Evolutionary conservation across 2,797 vertebrate species (phyloP).

Genomic region (Sardinella longiceps): DNA sequence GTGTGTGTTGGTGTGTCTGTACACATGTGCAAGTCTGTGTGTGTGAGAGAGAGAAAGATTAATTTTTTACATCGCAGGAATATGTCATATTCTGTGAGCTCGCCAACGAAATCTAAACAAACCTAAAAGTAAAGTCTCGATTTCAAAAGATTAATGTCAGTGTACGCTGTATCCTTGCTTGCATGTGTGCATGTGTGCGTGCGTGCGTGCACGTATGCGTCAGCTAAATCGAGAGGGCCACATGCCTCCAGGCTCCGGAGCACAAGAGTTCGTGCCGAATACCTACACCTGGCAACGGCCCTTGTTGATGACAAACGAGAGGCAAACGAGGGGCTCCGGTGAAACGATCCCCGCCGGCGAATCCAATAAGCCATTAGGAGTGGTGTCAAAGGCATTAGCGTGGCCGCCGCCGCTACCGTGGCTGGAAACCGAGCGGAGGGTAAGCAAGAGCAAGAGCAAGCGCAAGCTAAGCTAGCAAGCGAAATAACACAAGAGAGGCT

Average conservation of each 20-base stretch:
- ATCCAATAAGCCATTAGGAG: conserved; percentile 60
- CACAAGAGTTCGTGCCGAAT: neutral
- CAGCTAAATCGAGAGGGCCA: conserved; percentile 8
- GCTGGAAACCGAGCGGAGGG: conserved; percentile 41
- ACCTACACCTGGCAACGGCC: conserved; percentile 63
- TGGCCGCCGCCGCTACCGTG: conserved; percentile 57
- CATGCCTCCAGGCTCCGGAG: neutral
- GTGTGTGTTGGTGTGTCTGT: too few relatives aligned
- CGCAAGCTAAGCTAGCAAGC: conserved; percentile 53
- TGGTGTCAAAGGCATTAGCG: conserved; percentile 58
- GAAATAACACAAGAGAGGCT: conserved; percentile 52
- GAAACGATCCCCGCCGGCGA: conserved; percentile 65
- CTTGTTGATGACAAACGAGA: conserved; percentile 64
- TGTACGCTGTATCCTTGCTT: neutral
- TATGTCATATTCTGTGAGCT: neutral
- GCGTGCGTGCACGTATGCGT: neutral
- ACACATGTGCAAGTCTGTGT: too few relatives aligned
- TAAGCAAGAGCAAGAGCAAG: too few relatives aligned
- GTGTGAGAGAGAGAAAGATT: too few relatives aligned
- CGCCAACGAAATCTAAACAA: conserved; percentile 19
- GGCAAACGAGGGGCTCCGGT: conserved; percentile 66
- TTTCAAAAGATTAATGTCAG: conserved; percentile 4
- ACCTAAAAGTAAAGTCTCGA: neutral
- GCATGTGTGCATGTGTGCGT: neutral
- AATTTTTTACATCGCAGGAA: neutral